These are phyloP conservation scores for Fregata magnificens DNA, from an alignment of 2,113 vertebrate species.

Conservation along the genomic window DNA sequence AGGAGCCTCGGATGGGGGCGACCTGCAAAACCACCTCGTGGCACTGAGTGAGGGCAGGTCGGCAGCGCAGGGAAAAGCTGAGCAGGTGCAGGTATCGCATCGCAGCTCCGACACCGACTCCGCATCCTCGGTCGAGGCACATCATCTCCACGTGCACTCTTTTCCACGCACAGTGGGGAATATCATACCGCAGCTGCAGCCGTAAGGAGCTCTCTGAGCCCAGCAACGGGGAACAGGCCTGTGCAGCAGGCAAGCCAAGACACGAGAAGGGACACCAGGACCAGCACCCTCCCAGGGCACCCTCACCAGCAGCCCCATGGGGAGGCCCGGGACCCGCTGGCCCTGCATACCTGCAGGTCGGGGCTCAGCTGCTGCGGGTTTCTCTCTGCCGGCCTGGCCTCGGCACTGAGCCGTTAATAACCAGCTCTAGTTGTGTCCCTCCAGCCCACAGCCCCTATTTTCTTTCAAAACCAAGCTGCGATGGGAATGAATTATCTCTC, in stretches of 20 bases:
- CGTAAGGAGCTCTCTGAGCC: neutral
- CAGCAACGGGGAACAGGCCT: rapidly evolving
- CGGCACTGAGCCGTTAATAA: neutral
- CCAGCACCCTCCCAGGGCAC: neutral
- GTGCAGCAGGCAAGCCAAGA: neutral
- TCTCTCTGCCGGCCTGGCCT: neutral
- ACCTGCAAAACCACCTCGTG: neutral
- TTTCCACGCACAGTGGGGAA: neutral
- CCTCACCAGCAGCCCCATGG: neutral
- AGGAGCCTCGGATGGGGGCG: neutral
- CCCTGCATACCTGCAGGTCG: rapidly evolving
- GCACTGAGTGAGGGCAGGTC: rapidly evolving
- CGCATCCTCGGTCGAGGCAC: rapidly evolving
- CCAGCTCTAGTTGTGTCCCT: neutral
- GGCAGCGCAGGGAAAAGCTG: rapidly evolving
- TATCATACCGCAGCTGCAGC: rapidly evolving
- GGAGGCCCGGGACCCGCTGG: rapidly evolving
- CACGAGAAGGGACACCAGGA: neutral
- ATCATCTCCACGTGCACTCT: rapidly evolving
- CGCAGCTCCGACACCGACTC: rapidly evolving
- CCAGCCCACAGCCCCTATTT: neutral
- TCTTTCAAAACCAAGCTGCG: neutral
- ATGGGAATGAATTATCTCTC: conserved; percentile 20
- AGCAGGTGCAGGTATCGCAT: neutral
- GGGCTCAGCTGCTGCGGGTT: neutral